These are phyloP conservation scores for Scaptomyza caliginosa DNA, from an alignment of 2,888 invertebrate species.

Conservation along the genomic window DNA sequence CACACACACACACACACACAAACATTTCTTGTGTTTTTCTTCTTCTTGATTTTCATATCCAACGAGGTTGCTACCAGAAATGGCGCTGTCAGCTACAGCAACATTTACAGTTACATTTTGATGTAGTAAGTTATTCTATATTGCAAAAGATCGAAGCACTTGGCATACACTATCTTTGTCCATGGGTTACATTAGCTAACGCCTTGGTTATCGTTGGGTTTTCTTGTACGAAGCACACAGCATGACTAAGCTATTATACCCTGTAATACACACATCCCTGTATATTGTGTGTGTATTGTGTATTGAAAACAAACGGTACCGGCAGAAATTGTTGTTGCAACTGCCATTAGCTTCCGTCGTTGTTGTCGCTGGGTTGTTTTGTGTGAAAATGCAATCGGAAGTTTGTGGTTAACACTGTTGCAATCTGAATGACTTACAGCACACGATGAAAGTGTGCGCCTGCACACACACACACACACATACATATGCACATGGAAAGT, in stretches of 20 bases:
- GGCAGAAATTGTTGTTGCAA: constrained; percentile 6
- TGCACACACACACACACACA: neutral
- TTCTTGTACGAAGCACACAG: neutral
- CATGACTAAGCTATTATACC: constrained; percentile 14
- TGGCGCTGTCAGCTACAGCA: constrained; percentile 25
- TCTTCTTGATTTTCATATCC: neutral
- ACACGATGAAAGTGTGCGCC: neutral
- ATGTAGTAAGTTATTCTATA: constrained; percentile 1
- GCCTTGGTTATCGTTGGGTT: too few species aligned
- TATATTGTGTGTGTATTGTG: neutral
- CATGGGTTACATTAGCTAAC: neutral
- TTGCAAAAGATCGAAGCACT: neutral
- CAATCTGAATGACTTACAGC: constrained; percentile 63
- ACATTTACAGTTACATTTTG: constrained; percentile 6
- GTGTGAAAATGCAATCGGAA: constrained; percentile 63
- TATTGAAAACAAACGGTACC: constrained; percentile 1
- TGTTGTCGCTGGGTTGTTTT: constrained; percentile 33
- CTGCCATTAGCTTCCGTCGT: constrained; percentile 23
- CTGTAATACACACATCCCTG: neutral
- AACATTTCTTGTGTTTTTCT: too few species aligned
- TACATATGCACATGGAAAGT: constrained; percentile 32
- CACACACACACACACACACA: too few species aligned
- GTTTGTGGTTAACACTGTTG: constrained; percentile 64
- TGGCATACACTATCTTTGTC: neutral
- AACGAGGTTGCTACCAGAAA: constrained; percentile 29